A percentile compares a stretch with the other conserved stretches of the same genome.
Evolutionary conservation across 1,140 invertebrate genomes (phyloP).

Genomic region (Drosophila bipectinata): DNA sequence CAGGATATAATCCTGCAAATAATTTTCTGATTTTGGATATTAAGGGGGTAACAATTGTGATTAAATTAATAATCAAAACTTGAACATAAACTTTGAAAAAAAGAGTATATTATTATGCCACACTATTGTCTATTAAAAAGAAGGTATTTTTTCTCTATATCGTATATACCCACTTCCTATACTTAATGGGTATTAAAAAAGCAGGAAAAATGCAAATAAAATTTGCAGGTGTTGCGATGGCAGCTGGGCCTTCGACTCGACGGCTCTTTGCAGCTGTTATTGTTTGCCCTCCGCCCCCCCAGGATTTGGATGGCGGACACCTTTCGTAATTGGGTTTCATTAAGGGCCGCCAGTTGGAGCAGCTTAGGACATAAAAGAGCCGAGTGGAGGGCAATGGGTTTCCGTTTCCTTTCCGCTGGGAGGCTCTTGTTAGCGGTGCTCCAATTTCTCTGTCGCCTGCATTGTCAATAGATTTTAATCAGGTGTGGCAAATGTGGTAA

Average conservation of each 20-base stretch:
- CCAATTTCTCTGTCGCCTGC: conserved; percentile 51
- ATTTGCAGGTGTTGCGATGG: conserved; percentile 61
- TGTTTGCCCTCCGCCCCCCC: conserved; percentile 54
- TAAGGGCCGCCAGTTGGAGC: conserved; percentile 34
- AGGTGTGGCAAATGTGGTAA: conserved; percentile 76
- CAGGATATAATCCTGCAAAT: not conserved
- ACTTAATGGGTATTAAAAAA: conserved; percentile 19
- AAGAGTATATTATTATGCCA: too few species aligned
- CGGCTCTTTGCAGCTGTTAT: conserved; percentile 61
- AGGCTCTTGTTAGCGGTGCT: conserved; percentile 64
- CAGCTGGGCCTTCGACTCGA: conserved; percentile 51
- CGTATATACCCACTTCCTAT: conserved; percentile 14
- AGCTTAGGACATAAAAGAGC: not conserved
- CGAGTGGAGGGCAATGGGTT: conserved; percentile 6
- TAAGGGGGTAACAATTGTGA: too few species aligned
- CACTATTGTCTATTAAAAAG: too few species aligned
- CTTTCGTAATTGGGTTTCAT: conserved; percentile 73
- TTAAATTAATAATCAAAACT: too few species aligned
- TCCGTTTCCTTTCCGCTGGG: conserved; percentile 43
- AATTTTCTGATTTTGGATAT: not conserved
- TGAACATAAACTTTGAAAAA: too few species aligned
- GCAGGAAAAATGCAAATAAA: conserved; percentile 70
- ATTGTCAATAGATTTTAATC: conserved; percentile 81
- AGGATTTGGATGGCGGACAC: conserved; percentile 25
- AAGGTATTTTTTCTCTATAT: not conserved